Conservation (phyloP, 2,113 vertebrate genomes). For the Hydropotes inermis region DNA sequence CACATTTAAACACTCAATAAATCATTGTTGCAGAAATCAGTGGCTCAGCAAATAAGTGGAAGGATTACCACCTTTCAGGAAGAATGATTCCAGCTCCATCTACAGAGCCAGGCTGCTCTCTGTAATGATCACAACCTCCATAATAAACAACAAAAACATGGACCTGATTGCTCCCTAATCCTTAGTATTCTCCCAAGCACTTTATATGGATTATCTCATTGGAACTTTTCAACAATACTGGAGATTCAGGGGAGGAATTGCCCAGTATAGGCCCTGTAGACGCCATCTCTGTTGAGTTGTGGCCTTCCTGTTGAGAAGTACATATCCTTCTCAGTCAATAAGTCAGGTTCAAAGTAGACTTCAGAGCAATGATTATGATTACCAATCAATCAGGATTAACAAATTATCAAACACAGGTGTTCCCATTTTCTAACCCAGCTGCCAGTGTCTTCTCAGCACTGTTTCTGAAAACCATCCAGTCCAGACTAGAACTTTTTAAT, state of each 20-base stretch:
- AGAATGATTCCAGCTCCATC: neutral
- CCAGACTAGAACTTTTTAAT: neutral
- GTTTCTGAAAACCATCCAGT: neutral
- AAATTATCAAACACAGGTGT: neutral
- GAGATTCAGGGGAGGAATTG: neutral
- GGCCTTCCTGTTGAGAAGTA: neutral
- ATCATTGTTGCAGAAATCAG: neutral
- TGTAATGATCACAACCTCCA: neutral
- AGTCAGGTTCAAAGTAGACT: neutral
- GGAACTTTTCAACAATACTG: neutral
- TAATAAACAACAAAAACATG: neutral
- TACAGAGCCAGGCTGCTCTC: neutral
- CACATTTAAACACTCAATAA: neutral
- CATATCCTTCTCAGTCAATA: neutral
- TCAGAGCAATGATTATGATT: neutral
- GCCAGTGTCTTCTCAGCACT: neutral
- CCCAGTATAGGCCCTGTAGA: neutral
- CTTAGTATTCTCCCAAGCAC: neutral
- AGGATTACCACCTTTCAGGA: neutral
- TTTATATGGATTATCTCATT: neutral
- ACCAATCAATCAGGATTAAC: neutral
- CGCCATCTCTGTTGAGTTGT: neutral
- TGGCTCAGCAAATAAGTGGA: neutral
- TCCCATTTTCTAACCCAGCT: neutral
- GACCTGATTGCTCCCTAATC: neutral